phyloP scores from a whole-genome alignment of 1,140 invertebrate genomes.

The Drosophila subobscura region DNA sequence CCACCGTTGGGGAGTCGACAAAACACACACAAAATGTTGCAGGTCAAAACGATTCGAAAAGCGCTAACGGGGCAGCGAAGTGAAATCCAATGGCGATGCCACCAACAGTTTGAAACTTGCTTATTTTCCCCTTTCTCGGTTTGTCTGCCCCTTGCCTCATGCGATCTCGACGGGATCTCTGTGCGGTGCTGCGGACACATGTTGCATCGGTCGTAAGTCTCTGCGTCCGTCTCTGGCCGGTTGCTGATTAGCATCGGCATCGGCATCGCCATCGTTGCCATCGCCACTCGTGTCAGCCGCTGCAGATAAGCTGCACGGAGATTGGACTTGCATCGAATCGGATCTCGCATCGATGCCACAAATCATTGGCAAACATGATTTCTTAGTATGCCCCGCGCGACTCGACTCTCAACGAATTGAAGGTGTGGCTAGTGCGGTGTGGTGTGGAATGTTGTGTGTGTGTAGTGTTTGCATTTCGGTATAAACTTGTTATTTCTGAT shows the following conservation, averaged over 20 bases:
- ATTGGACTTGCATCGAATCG: neutral
- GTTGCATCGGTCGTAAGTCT: conserved; percentile 42
- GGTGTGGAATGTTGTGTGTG: conserved; percentile 26
- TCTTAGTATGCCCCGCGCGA: conserved; percentile 51
- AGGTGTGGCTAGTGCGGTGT: conserved; percentile 53
- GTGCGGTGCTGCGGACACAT: conserved; percentile 45
- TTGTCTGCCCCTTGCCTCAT: neutral
- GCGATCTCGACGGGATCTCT: too few relatives aligned
- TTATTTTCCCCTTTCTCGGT: conserved; percentile 20
- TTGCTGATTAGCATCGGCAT: conserved; percentile 70
- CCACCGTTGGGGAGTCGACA: too few relatives aligned
- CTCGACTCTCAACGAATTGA: neutral
- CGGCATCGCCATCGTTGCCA: conserved; percentile 12
- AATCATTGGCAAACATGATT: conserved; percentile 76
- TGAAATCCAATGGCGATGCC: conserved; percentile 35
- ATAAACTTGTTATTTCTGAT: conserved; percentile 36
- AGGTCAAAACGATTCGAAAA: conserved; percentile 53
- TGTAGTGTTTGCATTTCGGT: conserved; percentile 41
- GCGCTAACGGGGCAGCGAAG: conserved; percentile 27
- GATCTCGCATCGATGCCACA: conserved; percentile 54
- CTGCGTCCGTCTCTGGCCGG: conserved; percentile 18
- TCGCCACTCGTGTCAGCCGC: conserved; percentile 64
- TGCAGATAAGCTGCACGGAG: conserved; percentile 49
- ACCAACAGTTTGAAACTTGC: conserved; percentile 37
- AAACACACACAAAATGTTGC: conserved; percentile 39